Evolutionary conservation across 2,113 vertebrate species (phyloP).

Genomic region (Capra hircus): DNA sequence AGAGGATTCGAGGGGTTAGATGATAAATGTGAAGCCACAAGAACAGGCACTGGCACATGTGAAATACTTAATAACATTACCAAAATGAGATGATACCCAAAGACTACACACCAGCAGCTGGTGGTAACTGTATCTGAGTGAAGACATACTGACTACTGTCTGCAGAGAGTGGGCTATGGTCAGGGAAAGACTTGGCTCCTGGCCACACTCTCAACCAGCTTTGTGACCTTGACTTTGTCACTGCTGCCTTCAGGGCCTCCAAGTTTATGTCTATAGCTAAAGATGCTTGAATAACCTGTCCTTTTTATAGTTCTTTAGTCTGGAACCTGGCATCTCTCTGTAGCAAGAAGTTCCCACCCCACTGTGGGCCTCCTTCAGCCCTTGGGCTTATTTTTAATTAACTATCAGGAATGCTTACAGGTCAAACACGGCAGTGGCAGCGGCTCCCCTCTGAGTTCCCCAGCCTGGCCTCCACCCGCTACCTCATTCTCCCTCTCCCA

Average conservation of each 20-base stretch:
- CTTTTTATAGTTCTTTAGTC: neutral
- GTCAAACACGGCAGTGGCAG: neutral
- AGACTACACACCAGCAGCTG: neutral
- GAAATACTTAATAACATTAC: neutral
- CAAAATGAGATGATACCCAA: neutral
- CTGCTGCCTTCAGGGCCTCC: neutral
- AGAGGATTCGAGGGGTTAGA: neutral
- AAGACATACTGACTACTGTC: neutral
- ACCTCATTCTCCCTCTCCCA: rapidly evolving
- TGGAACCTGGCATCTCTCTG: neutral
- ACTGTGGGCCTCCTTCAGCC: neutral
- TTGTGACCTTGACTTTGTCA: neutral
- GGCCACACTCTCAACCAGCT: neutral
- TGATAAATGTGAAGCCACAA: neutral
- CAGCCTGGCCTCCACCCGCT: neutral
- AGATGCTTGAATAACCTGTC: neutral
- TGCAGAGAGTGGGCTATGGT: neutral
- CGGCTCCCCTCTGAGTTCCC: no score
- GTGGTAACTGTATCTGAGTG: neutral
- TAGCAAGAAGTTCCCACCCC: neutral
- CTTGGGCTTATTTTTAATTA: slow-evolving; percentile 8
- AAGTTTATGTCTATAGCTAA: neutral
- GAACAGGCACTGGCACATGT: neutral
- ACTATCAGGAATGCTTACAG: neutral
- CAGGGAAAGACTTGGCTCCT: neutral